Conservation (phyloP, 1,140 invertebrate genomes). For the Sycobia sp. region DNA sequence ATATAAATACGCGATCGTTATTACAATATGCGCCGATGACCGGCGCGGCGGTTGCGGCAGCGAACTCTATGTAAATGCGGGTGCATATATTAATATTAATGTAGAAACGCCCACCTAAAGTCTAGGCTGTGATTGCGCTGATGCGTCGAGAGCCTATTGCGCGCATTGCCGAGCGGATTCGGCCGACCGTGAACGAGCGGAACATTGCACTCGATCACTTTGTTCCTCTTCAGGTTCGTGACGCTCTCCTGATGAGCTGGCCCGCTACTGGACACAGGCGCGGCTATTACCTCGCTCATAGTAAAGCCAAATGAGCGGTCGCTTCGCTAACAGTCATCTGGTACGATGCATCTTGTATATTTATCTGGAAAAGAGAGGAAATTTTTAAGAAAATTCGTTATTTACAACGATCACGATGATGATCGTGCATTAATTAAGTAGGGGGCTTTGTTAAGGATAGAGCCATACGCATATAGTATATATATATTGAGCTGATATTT, state of each 20-base stretch:
- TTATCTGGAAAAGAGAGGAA: conserved; percentile 15
- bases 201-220: conserved; percentile 58
- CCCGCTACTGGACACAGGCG: conserved; percentile 46
- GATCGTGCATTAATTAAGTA: too few species aligned
- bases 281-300: conserved; percentile 60
- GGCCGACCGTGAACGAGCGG: conserved; percentile 68
- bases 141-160: conserved; percentile 71
- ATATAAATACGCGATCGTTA: too few species aligned
- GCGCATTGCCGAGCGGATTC: conserved; percentile 59
- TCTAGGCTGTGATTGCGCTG: conserved; percentile 79
- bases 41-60: too few species aligned
- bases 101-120: conserved; percentile 70
- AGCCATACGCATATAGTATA: too few species aligned
- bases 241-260: conserved; percentile 31
- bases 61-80: too few species aligned
- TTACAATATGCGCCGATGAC: too few species aligned
- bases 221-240: conserved; percentile 56
- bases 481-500: too few species aligned
- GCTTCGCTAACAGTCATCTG: conserved; percentile 40
- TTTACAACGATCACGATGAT: too few species aligned
- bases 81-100: too few species aligned
- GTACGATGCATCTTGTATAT: conserved; percentile 21
- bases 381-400: too few species aligned
- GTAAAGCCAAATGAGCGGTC: conserved; percentile 56
- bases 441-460: too few species aligned